A percentile compares a stretch with the other conserved stretches of the same genome.
Evolutionary conservation across 1,140 invertebrate genomes (phyloP).

Genomic region (Pachypsylla venusta): DNA sequence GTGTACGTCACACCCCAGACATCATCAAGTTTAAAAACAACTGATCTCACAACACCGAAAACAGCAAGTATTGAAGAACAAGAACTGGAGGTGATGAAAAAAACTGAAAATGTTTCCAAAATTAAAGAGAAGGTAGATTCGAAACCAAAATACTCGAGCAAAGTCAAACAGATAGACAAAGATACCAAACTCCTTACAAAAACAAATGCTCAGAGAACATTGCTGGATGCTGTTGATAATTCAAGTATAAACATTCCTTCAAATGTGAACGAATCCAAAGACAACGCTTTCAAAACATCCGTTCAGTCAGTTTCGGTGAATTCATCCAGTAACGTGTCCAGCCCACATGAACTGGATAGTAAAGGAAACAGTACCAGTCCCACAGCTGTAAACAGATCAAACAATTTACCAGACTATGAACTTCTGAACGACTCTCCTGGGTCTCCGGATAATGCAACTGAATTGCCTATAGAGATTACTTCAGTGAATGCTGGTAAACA

Average conservation of each 20-base stretch:
- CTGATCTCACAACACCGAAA: neutral
- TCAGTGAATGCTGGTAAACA: neutral
- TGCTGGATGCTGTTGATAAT: no score
- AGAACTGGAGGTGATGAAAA: neutral
- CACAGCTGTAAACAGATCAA: no score
- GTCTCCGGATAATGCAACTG: neutral
- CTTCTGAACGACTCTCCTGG: neutral
- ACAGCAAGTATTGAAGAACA: neutral
- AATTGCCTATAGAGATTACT: neutral
- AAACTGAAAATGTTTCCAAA: neutral
- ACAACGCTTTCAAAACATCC: no score
- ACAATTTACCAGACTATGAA: neutral
- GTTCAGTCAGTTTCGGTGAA: no score
- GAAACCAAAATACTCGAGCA: conserved; percentile 3
- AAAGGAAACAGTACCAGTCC: no score
- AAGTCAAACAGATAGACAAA: neutral
- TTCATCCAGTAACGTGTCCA: no score
- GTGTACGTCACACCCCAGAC: neutral
- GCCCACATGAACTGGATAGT: no score
- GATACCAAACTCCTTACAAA: no score
- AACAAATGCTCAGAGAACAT: no score
- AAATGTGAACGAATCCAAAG: no score
- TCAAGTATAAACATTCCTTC: no score
- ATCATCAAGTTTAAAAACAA: neutral
- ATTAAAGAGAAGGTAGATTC: neutral